Percentiles rank a stretch among this genome's conserved stretches.
phyloP scores from a whole-genome alignment of 1,140 invertebrate species.

The Heliconius melpomene region DNA sequence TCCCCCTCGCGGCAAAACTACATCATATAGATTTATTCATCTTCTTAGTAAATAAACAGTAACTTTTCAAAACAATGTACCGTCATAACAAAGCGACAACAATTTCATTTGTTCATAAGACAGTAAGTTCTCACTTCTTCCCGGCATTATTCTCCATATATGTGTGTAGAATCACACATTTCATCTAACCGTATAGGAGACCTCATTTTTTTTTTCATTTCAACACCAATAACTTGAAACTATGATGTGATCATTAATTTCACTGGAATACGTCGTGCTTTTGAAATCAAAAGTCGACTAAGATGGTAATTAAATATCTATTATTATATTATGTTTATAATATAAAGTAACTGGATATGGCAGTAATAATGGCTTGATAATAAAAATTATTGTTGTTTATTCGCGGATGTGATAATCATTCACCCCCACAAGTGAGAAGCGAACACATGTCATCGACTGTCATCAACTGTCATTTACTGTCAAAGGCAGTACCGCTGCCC shows the following conservation, averaged over 20 bases:
- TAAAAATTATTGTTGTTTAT: too few species aligned
- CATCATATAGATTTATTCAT: too few species aligned
- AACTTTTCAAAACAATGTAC: neutral
- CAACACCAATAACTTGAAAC: neutral
- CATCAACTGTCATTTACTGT: too few species aligned
- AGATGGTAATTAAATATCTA: constrained; percentile 17
- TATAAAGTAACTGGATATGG: neutral
- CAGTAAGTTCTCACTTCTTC: neutral
- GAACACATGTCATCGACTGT: too few species aligned
- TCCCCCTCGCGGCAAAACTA: too few species aligned
- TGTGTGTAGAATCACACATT: neutral
- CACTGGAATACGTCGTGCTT: constrained; percentile 32
- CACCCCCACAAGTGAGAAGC: too few species aligned
- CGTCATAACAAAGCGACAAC: neutral
- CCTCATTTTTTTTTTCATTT: constrained; percentile 1
- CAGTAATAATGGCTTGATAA: too few species aligned
- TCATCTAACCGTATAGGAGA: constrained; percentile 5
- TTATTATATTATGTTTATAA: neutral
- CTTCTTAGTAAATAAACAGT: too few species aligned
- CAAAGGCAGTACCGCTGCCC: too few species aligned
- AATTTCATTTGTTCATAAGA: neutral
- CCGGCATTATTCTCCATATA: neutral
- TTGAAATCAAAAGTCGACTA: constrained; percentile 45
- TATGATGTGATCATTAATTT: constrained; percentile 6
- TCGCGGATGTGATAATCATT: too few species aligned